Conservation (phyloP, 2,888 invertebrate species). For the Zelleria hepariella region DNA sequence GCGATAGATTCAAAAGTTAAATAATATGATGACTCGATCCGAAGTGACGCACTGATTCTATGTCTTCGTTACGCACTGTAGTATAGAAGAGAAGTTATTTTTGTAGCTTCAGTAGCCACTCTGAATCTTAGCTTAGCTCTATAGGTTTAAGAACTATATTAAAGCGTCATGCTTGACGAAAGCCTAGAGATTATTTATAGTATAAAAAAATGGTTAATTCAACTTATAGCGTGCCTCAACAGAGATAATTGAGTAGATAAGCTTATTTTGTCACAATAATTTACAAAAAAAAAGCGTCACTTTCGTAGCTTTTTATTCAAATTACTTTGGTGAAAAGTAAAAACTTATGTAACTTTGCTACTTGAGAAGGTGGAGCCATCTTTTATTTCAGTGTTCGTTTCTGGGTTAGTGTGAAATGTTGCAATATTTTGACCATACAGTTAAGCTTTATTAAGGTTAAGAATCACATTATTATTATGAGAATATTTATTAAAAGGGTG, state of each 20-base stretch:
- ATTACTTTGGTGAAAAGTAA: too few relatives aligned
- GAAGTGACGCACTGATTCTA: neutral
- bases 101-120: neutral
- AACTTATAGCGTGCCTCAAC: neutral
- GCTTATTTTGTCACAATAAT: too few relatives aligned
- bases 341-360: too few relatives aligned
- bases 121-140: neutral
- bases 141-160: neutral
- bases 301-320: too few relatives aligned
- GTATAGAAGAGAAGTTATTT: neutral
- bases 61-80: neutral
- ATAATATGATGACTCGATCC: neutral
- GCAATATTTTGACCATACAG: conserved; percentile 35
- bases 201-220: too few relatives aligned
- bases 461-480: conserved; percentile 20
- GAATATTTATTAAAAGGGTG: conserved; percentile 4
- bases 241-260: too few relatives aligned
- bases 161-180: neutral
- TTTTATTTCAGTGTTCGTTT: too few relatives aligned
- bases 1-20: too few relatives aligned
- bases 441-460: conserved; percentile 43
- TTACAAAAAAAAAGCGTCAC: too few relatives aligned
- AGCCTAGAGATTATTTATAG: neutral
- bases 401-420: conserved; percentile 17
- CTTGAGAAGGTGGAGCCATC: too few relatives aligned